Evolutionary conservation across 30 jellyfish, hydroid and myxozoan species (phyloP), one percentile per base, ranked within the genome.

Genomic region (Cassiopea xamachana): DNA sequence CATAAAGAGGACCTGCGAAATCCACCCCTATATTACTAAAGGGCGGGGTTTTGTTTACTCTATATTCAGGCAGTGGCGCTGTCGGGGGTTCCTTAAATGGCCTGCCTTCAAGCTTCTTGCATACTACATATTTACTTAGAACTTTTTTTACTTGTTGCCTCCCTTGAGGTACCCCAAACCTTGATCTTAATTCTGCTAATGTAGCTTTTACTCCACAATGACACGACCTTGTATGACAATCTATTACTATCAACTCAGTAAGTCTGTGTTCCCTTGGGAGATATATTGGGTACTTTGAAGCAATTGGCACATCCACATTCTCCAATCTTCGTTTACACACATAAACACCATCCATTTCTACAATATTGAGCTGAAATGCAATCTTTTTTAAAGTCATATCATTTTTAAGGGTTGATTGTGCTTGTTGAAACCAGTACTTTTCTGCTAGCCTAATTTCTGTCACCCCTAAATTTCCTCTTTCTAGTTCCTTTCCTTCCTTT

Each of bases 131-230:
- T 1, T 1, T 70, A 48, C 48, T 48, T 17, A 2, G 72, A 50
- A 15, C 94, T 15, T 7, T 48, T 77, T 14, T 16, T 0, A 69
- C 16, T 46, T 47, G 55, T 71, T 55, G 0, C 55, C 46, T 18
- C 68, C 58, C 12, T 87, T 83, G 78, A 1, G 82, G 85, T 1
- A 84, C 79, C 92, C 92, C 69, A 71, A 43, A 84, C 18, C 46
- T 76, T 49, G 73, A 49, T 1, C 91, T 48, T 1, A 84, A 0
- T 51, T 47, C 67, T 2, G 74, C 3, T 47, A 84, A 84, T 18
- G 92, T 84, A 2, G 14, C 87, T 59, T 87, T 14, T 4, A 73
- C n/a, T 5, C 92, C 92, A 69, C 60, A 17, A 45, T 84, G 92
- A 50, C 10, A 70, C 17, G 44, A 39, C 62, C 44, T 49, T 2